Evolutionary conservation across 2,888 invertebrate genomes (phyloP).

Genomic region (Euzetes globulus): DNA sequence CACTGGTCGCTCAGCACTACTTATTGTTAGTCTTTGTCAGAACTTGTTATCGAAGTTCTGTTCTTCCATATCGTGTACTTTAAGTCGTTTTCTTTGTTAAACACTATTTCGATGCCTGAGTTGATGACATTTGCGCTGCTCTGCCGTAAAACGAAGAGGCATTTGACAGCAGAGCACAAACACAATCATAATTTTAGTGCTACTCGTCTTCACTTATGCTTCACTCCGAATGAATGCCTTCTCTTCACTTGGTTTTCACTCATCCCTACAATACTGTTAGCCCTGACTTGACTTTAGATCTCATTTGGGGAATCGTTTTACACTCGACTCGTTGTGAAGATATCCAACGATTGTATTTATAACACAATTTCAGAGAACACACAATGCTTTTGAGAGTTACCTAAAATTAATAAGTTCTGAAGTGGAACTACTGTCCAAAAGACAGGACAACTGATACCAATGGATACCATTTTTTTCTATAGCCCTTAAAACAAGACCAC

Average conservation of each 20-base stretch:
- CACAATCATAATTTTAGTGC: slow-evolving; percentile 16
- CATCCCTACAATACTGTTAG: not conserved
- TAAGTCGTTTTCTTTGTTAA: not conserved
- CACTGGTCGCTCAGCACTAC: not conserved
- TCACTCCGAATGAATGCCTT: not conserved
- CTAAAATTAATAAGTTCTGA: not conserved
- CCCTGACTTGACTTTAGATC: not conserved
- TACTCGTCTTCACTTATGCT: not conserved
- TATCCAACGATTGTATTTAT: not conserved
- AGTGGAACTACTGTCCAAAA: no score
- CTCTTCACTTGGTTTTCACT: no score
- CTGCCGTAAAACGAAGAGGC: not conserved
- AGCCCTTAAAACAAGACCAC: no score
- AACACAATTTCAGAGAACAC: not conserved
- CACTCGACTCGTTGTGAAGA: slow-evolving; percentile 10
- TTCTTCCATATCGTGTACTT: not conserved
- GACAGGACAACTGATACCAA: no score
- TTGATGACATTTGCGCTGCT: not conserved
- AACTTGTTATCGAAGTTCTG: not conserved
- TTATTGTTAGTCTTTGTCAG: not conserved
- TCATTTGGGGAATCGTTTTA: slow-evolving; percentile 13
- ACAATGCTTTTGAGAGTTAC: slow-evolving; percentile 17
- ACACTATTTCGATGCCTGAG: not conserved
- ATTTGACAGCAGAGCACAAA: slow-evolving; percentile 6
- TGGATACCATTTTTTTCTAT: no score